These are phyloP conservation scores for Dicrostonyx torquatus DNA, from an alignment of 2,797 vertebrate species.

Conservation along the genomic window DNA sequence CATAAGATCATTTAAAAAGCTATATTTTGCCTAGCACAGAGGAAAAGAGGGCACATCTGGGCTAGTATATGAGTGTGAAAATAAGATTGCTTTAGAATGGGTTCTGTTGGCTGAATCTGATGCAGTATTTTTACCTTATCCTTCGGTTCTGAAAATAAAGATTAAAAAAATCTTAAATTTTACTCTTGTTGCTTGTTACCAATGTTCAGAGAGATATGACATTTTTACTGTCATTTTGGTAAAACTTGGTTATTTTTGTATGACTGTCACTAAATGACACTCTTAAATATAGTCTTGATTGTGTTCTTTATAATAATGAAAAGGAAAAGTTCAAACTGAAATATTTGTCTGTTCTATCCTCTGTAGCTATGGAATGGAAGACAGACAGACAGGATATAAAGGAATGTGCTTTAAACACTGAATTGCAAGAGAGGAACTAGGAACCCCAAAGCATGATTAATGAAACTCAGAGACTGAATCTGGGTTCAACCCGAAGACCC, in stretches of 20 bases:
- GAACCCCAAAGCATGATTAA: background rate
- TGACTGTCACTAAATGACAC: constrained; percentile 11
- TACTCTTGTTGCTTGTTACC: constrained; percentile 35
- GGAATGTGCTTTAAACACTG: background rate
- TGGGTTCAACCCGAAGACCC: no score
- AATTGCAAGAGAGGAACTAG: background rate
- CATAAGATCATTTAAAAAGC: constrained; percentile 6
- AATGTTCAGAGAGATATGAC: constrained; percentile 30
- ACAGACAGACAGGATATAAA: background rate
- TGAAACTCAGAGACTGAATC: no score
- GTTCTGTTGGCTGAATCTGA: background rate
- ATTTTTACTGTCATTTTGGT: constrained; percentile 56
- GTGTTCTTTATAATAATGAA: background rate
- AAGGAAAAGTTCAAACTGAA: background rate
- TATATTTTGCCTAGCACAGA: constrained; percentile 20
- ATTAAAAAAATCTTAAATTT: background rate
- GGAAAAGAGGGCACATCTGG: background rate
- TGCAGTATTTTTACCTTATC: background rate
- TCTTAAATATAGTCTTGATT: constrained; percentile 62
- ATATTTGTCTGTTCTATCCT: background rate
- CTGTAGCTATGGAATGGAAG: background rate
- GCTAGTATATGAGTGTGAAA: background rate
- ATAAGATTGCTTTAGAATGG: background rate
- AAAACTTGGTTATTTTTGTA: constrained; percentile 68
- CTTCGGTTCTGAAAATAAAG: background rate